A percentile compares a stretch with the other conserved stretches of the same genome.
Evolutionary conservation across 2,888 invertebrate species (phyloP).

Genomic region (Patella depressa): DNA sequence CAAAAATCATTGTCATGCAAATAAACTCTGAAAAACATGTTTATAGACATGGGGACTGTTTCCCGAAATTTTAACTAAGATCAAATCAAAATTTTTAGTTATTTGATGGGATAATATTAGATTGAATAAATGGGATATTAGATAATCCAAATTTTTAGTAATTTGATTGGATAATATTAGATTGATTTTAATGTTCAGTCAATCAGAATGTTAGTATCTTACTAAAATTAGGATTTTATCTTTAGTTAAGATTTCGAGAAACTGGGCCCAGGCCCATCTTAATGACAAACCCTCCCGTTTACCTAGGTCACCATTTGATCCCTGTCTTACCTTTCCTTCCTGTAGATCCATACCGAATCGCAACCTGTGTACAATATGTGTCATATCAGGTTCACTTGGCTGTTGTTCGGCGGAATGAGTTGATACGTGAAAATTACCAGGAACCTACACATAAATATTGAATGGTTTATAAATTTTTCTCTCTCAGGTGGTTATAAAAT

Average conservation of each 20-base stretch:
- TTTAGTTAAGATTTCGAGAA: neutral
- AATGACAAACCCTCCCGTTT: neutral
- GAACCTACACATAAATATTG: slow-evolving; percentile 67
- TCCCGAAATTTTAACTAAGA: no score
- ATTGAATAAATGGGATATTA: no score
- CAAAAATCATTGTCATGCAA: neutral
- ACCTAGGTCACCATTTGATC: neutral
- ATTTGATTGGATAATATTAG: no score
- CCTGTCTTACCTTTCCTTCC: slow-evolving; percentile 47
- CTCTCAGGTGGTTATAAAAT: no score
- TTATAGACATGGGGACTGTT: no score
- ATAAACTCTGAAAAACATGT: no score
- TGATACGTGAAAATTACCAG: slow-evolving; percentile 77
- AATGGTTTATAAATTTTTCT: neutral
- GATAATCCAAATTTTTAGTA: no score
- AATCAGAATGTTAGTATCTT: no score
- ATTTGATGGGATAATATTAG: no score
- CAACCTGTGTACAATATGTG: slow-evolving; percentile 74
- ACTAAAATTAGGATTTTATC: no score
- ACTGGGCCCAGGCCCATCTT: neutral
- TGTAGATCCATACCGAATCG: slow-evolving; percentile 70
- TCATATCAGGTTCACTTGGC: slow-evolving; percentile 74
- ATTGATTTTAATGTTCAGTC: no score
- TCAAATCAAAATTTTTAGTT: no score
- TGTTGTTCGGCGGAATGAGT: slow-evolving; percentile 74